A percentile compares a stretch with the other conserved stretches of the same genome.
Evolutionary conservation across 2,888 invertebrate genomes (phyloP).

Genomic region (Nowickia ferox): DNA sequence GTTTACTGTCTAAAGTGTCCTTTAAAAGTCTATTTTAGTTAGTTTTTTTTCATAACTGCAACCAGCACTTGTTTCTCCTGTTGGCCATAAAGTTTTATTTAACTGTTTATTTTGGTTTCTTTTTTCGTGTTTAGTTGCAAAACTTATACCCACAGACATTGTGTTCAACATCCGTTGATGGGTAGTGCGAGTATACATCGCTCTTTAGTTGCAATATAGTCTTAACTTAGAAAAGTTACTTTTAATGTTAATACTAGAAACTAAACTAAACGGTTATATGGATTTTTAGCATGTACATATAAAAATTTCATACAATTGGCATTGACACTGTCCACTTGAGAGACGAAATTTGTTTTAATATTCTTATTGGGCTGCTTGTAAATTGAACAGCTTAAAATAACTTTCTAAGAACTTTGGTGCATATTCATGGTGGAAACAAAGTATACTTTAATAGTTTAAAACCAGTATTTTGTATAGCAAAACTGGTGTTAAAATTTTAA

Average conservation of each 20-base stretch:
- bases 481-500: no score
- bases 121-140: neutral
- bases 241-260: neutral
- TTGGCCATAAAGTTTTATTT: constrained; percentile 49
- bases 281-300: no score
- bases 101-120: neutral
- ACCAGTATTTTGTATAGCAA: no score
- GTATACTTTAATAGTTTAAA: no score
- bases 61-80: constrained; percentile 50
- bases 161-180: constrained; percentile 38
- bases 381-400: no score
- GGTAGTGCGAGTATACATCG: neutral
- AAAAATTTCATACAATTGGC: no score
- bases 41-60: neutral
- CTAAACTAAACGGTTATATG: no score
- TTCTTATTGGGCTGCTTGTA: no score
- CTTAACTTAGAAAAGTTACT: neutral
- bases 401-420: no score
- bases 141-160: constrained; percentile 50
- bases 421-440: no score
- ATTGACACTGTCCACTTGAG: no score
- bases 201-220: neutral
- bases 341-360: no score
- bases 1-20: constrained; percentile 60
- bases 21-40: constrained; percentile 55